A percentile compares a stretch with the other conserved stretches of the same genome.
Conservation (phyloP, 2,888 invertebrate genomes). For the Phortica magna region DNA sequence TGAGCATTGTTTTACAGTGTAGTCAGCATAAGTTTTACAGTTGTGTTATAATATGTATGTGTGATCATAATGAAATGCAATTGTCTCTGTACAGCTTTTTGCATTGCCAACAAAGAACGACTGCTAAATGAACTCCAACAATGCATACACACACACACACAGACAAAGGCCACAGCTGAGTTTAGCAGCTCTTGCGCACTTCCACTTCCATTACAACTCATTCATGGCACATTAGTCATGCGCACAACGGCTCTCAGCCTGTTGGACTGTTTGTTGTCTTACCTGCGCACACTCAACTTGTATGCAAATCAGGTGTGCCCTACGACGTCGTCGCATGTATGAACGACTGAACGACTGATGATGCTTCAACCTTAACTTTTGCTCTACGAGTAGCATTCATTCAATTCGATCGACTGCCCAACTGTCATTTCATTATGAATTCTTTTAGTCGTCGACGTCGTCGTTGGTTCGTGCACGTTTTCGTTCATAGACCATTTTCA, state of each 20-base stretch:
- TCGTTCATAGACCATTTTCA: constrained; percentile 67
- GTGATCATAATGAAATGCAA: too few relatives aligned
- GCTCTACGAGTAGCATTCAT: neutral
- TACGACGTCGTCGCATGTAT: neutral
- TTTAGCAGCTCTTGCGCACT: neutral
- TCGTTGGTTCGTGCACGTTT: constrained; percentile 40
- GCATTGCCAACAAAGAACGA: too few relatives aligned
- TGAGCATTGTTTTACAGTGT: too few relatives aligned
- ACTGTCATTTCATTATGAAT: constrained; percentile 61
- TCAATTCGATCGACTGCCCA: neutral
- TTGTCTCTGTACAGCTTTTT: too few relatives aligned
- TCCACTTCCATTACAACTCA: constrained; percentile 55
- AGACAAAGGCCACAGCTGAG: neutral
- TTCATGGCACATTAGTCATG: constrained; percentile 72
- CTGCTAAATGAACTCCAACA: too few relatives aligned
- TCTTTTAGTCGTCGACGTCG: constrained; percentile 37
- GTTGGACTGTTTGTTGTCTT: neutral
- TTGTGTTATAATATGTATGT: too few relatives aligned
- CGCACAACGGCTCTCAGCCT: constrained; percentile 55
- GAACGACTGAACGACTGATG: too few relatives aligned
- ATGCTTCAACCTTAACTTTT: too few relatives aligned
- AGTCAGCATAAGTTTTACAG: too few relatives aligned
- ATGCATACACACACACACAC: too few relatives aligned
- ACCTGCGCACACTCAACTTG: neutral
- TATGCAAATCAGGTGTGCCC: constrained; percentile 34